These are phyloP conservation scores for Hydropsyche betteni DNA, from an alignment of 2,888 invertebrate genomes.

Conservation along the genomic window DNA sequence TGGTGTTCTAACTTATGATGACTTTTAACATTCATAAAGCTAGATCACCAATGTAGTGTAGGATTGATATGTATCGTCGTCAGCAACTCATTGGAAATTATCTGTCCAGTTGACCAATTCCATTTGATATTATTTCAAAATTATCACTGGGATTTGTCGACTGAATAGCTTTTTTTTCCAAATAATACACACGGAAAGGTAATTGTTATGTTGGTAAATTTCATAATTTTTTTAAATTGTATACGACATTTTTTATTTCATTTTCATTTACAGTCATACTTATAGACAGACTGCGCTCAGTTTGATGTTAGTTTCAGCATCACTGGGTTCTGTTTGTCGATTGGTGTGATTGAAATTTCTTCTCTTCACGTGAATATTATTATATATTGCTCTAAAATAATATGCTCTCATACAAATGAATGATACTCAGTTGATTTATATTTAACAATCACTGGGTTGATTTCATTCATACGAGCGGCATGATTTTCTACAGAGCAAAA, in stretches of 20 bases:
- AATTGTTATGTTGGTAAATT: not conserved
- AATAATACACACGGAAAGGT: not conserved
- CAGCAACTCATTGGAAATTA: not conserved
- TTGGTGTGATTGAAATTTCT: slow-evolving; percentile 8
- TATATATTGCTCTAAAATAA: not conserved
- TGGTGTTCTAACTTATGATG: slow-evolving; percentile 58
- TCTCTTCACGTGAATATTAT: no score
- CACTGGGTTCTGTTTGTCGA: slow-evolving; percentile 6
- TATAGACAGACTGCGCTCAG: slow-evolving; percentile 13
- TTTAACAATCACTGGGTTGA: slow-evolving; percentile 34
- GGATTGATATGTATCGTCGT: not conserved
- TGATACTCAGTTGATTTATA: not conserved
- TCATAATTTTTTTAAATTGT: not conserved
- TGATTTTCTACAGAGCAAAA: no score
- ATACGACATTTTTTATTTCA: no score
- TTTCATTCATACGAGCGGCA: slow-evolving; percentile 7
- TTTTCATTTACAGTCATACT: not conserved
- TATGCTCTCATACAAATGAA: not conserved
- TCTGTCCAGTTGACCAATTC: not conserved
- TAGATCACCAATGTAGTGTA: slow-evolving; percentile 56
- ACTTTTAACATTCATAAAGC: slow-evolving; percentile 59
- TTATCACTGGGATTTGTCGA: not conserved
- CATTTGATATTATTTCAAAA: no score
- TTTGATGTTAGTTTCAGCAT: slow-evolving; percentile 1
- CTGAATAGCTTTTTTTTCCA: not conserved